Evolutionary conservation across 2,888 invertebrate genomes (phyloP).

Genomic region (Rhagium mordax): DNA sequence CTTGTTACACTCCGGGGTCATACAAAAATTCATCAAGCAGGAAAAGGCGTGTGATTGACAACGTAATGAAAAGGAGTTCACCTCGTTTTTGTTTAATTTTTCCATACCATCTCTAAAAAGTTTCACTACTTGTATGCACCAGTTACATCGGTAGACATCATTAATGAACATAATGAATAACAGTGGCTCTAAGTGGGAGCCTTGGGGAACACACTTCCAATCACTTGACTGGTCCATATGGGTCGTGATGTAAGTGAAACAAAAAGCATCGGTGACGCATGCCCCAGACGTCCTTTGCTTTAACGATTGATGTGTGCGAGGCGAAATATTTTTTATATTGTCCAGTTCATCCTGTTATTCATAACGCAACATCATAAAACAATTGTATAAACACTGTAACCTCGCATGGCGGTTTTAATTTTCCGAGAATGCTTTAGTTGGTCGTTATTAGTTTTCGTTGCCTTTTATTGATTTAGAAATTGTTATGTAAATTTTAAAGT

Average conservation of each 20-base stretch:
- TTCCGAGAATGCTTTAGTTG: slow-evolving; percentile 2
- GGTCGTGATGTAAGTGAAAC: background rate
- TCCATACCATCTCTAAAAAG: too few species aligned
- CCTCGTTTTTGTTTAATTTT: too few species aligned
- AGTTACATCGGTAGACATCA: too few species aligned
- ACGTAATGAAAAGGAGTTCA: too few species aligned
- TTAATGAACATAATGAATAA: too few species aligned
- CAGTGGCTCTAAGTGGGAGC: too few species aligned
- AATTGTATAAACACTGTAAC: slow-evolving; percentile 14
- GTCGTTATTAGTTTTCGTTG: slow-evolving; percentile 2
- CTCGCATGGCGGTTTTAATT: slow-evolving; percentile 2
- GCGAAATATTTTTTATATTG: slow-evolving; percentile 1
- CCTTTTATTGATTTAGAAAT: slow-evolving; percentile 25
- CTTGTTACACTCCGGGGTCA: too few species aligned
- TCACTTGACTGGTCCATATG: background rate
- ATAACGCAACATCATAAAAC: slow-evolving; percentile 10
- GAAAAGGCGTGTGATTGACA: too few species aligned
- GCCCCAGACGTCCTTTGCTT: slow-evolving; percentile 9
- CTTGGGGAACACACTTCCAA: too few species aligned
- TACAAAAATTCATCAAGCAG: too few species aligned
- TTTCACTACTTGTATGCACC: too few species aligned
- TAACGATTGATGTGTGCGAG: slow-evolving; percentile 11
- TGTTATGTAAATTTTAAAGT: slow-evolving; percentile 30
- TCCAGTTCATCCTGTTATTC: slow-evolving; percentile 10
- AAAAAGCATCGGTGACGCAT: background rate